Percentiles rank a stretch among this genome's conserved stretches.
phyloP scores from a whole-genome alignment of 2,797 vertebrate genomes.

The Lutjanus campechanus region DNA sequence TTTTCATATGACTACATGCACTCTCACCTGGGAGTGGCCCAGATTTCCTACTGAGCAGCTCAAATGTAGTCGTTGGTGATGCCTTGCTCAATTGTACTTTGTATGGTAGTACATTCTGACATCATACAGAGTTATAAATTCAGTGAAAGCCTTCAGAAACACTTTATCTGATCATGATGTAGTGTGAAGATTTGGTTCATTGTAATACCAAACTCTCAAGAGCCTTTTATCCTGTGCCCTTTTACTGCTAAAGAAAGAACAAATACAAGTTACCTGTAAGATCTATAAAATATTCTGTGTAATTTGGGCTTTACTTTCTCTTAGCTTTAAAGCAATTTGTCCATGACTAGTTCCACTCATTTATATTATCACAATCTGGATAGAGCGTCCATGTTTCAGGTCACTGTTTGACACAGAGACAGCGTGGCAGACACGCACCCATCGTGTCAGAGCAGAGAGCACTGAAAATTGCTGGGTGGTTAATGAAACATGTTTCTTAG shows the following conservation, averaged over 20 bases:
- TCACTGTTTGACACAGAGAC: too few species aligned
- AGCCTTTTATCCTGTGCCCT: not conserved
- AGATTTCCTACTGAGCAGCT: conserved; percentile 26
- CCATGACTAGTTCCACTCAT: not conserved
- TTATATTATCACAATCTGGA: too few species aligned
- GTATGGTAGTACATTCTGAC: not conserved
- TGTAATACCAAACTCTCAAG: conserved; percentile 8
- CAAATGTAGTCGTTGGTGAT: conserved; percentile 3
- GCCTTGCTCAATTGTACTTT: not conserved
- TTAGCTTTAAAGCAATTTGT: not conserved
- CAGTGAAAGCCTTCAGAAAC: too few species aligned
- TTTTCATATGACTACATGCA: conserved; percentile 39
- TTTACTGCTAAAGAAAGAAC: not conserved
- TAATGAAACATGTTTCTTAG: too few species aligned
- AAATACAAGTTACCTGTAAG: not conserved
- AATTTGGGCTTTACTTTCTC: too few species aligned
- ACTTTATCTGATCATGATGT: not conserved
- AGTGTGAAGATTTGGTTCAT: not conserved
- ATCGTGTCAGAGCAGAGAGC: too few species aligned
- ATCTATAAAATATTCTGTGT: not conserved
- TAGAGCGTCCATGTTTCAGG: too few species aligned
- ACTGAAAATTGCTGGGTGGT: too few species aligned
- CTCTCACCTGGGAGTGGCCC: conserved; percentile 37
- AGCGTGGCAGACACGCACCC: too few species aligned
- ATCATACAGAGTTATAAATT: not conserved